Evolutionary conservation across 2,888 invertebrate genomes (phyloP), one percentile per base, ranked within the genome.

Genomic region (Eumacrocentrus americanus): DNA sequence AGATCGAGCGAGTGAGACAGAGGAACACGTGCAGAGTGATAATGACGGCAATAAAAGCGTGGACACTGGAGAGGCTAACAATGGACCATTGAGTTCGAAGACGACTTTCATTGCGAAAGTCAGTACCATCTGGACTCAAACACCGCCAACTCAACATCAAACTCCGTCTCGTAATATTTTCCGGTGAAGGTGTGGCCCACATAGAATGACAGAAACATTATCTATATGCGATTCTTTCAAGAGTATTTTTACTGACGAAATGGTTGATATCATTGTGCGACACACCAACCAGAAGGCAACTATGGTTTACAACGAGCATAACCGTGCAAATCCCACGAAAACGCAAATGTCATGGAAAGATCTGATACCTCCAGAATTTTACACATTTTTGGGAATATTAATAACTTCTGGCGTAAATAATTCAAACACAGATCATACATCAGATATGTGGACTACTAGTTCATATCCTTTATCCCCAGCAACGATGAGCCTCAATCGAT

Each of bases 371-470:
- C 48, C 35, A 47, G 60, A 53, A 46, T 50, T 70, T 23, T 64
- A 66, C 61, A 51, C 64, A 34, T 69, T 68, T 61, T 22, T 63
- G 9, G 66, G 56, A 44, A 54, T 66, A 58, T 62, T 69, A 61
- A 66, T 68, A 60, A 56, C 52, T 48, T 48, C 65, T 53, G 64
- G 68, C 7, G 64, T 48, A 40, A 68, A 59, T 56, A 68, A 64
- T 54, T 64, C 65, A 9, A 67, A 69, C 56, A 64, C 60, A n/a
- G 68, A 70, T 34, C 42, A 67, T 63, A 51, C 60, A 42, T 40
- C 6, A 35, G 67, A 69, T 34, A 68, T 68, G 66, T 67, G 65
- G 64, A 46, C 67, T 6, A 22, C 44, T 12, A 40, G 42, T 42
- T 66, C 64, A 18, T 66, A 63, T 63, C 64, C 61, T 38, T 47